These are phyloP conservation scores for Apotomis turbidana DNA, from an alignment of 2,888 invertebrate genomes.

Conservation along the genomic window DNA sequence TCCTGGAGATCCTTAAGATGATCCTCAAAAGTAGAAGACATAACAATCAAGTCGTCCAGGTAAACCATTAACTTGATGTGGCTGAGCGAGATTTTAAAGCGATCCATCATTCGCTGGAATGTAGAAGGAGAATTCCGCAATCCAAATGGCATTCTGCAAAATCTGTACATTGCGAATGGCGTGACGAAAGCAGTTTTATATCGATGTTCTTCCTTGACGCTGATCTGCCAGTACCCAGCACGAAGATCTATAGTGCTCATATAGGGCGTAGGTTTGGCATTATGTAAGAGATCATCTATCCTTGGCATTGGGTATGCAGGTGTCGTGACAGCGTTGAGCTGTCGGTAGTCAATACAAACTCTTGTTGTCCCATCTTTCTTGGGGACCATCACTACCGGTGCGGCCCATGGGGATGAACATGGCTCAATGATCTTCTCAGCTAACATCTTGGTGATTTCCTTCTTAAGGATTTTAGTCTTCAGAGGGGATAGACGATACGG, in stretches of 20 bases:
- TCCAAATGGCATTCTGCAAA: slow-evolving; percentile 7
- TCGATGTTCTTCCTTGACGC: too few relatives aligned
- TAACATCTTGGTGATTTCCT: neutral
- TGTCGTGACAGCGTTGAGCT: slow-evolving; percentile 4
- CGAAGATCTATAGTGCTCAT: too few relatives aligned
- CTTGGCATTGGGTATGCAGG: slow-evolving; percentile 5
- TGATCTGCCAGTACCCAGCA: too few relatives aligned
- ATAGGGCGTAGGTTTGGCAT: neutral
- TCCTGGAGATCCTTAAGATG: slow-evolving; percentile 6
- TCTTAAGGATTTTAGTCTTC: too few relatives aligned
- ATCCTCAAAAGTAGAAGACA: neutral
- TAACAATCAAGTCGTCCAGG: slow-evolving; percentile 1
- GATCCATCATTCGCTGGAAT: too few relatives aligned
- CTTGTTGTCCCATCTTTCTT: slow-evolving; percentile 53
- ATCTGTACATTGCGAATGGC: neutral
- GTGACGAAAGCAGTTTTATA: neutral
- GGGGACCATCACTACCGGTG: slow-evolving; percentile 59
- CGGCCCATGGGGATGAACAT: slow-evolving; percentile 55
- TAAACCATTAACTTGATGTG: too few relatives aligned
- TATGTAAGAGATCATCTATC: slow-evolving; percentile 1
- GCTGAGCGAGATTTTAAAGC: too few relatives aligned
- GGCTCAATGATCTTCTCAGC: slow-evolving; percentile 49
- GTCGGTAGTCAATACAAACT: slow-evolving; percentile 58
- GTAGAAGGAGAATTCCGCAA: neutral
- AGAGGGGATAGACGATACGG: too few relatives aligned